Conservation (phyloP, 2,113 vertebrate genomes). For the Colistium nudipinnis region DNA sequence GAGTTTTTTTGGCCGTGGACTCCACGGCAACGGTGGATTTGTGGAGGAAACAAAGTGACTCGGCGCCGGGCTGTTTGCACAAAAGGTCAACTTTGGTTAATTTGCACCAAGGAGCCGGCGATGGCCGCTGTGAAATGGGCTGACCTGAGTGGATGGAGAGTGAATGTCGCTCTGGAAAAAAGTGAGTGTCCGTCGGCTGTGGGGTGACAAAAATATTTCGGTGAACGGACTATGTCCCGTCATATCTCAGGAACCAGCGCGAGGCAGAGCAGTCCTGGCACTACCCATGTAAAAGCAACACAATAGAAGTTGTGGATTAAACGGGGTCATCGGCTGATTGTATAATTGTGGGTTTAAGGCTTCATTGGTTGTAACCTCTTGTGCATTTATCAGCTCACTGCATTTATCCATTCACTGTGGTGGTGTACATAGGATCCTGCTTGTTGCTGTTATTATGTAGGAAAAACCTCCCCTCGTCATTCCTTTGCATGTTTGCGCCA, state of each 20-base stretch:
- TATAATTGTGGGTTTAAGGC: neutral
- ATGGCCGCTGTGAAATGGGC: neutral
- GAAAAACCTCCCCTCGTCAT: neutral
- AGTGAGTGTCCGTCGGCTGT: neutral
- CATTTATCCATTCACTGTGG: too few relatives aligned
- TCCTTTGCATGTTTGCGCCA: neutral
- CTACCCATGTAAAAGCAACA: too few relatives aligned
- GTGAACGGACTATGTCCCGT: neutral
- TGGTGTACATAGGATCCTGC: too few relatives aligned
- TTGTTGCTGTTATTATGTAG: too few relatives aligned
- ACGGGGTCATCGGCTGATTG: neutral
- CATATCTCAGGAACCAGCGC: neutral
- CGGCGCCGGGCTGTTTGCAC: neutral
- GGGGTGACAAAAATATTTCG: constrained; percentile 6
- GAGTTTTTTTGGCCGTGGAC: constrained; percentile 4
- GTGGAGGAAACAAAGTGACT: neutral
- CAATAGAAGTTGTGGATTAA: neutral
- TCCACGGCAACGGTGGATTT: neutral
- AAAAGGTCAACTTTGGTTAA: constrained; percentile 4
- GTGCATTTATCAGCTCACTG: too few relatives aligned
- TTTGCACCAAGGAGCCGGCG: neutral
- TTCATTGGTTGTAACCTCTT: too few relatives aligned
- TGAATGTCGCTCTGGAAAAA: neutral
- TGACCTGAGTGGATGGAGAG: constrained; percentile 20
- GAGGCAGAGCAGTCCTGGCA: neutral